Evolutionary conservation across 2,797 vertebrate species (phyloP), one percentile per base, ranked within the genome.

Genomic region (Choloepus didactylus): DNA sequence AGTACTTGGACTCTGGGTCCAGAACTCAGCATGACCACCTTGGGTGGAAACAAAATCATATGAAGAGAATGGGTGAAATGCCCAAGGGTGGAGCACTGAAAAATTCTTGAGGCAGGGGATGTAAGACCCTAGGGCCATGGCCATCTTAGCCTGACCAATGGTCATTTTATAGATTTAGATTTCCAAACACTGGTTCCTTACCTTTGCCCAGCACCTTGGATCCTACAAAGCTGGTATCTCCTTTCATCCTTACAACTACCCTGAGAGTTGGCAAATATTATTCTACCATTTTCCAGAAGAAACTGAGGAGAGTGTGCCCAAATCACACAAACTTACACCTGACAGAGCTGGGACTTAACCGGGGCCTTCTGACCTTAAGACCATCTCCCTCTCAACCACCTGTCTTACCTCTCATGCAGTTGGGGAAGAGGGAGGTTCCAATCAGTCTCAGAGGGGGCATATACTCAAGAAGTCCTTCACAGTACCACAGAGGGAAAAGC

Each of bases 21-120:
- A 80, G 84, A 91, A 76, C 54, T 86, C 87, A 96, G 44, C 31
- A 23, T 9, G 64, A 83, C 21, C 66, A 69, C 70, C 29, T n/a
- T 23, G 31, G 51, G 23, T 49, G 27, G 54, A 93, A 88, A 64
- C n/a, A 46, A 89, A 92, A 41, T 69, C 56, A 49, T 9, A 18
- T 0, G 2, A 35, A 62, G 16, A 87, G 5, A 2, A 27, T 23
- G 29, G 19, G 51, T 59, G 1, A 46, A 31, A 84, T 64, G 18
- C 4, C 15, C 59, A 66, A 60, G 8, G 4, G 77, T 8, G 10
- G 31, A 38, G 16, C 73, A 38, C 66, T 16, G 31, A 56, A 69
- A 62, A 87, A 67, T 23, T 59, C 64, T 46, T 7, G n/a, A 44
- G 51, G 60, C 7, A 14, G 59, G 27, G 41, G 56, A 66, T 38